Conservation (phyloP, 2,888 invertebrate species). For the Campopleginae sp. region DNA sequence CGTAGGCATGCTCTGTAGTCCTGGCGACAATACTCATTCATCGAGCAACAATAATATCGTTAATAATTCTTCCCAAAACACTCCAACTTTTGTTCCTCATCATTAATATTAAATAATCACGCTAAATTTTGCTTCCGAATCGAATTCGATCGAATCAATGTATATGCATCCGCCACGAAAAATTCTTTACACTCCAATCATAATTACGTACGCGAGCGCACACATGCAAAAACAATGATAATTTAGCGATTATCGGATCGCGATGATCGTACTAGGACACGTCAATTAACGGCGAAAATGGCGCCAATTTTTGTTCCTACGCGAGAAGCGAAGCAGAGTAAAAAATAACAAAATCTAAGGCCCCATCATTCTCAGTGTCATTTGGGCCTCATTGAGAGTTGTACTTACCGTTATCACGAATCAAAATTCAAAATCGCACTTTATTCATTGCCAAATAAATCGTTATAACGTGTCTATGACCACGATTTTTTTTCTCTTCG, state of each 20-base stretch:
- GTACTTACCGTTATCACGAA: constrained; percentile 12
- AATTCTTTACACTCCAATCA: neutral
- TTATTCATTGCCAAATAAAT: constrained; percentile 19
- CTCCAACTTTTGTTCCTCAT: constrained; percentile 81
- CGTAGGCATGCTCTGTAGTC: constrained; percentile 81
- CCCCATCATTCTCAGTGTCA: neutral
- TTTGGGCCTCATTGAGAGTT: neutral
- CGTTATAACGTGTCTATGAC: neutral
- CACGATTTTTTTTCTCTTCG: constrained; percentile 2
- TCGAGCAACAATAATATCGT: constrained; percentile 65
- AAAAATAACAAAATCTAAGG: neutral
- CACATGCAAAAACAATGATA: neutral
- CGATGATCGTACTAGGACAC: neutral
- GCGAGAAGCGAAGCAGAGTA: no score
- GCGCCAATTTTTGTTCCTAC: constrained; percentile 8
- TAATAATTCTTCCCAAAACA: constrained; percentile 73
- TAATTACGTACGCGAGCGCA: neutral
- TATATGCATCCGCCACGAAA: neutral
- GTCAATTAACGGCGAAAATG: neutral
- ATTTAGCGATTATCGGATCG: neutral
- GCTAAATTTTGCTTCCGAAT: no score
- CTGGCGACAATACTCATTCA: constrained; percentile 76
- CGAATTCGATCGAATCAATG: no score
- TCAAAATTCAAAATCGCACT: neutral
- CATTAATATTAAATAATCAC: constrained; percentile 73